Base-by-base conservation (phyloP, 2,113 vertebrate species). In the Tenrec ecaudatus region DNA sequence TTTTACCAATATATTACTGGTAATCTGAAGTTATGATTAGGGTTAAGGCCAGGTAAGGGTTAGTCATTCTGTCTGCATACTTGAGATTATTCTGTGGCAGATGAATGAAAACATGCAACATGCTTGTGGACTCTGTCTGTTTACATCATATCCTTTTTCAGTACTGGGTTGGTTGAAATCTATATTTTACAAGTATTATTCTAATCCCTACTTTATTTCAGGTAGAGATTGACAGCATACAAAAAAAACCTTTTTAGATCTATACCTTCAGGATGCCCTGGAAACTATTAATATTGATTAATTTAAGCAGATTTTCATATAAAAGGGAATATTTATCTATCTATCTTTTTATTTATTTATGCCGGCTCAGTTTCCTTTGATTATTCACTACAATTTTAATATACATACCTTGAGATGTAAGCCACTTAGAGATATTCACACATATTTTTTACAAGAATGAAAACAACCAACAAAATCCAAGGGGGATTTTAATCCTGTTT, bases 101-200 rank as follows among this genome's bases (percentile, higher is more conserved):
- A 3, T 77, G 38, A 87, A 36, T 60, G 53, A 83, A 89, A 84
- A 2, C 16, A 20, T 62, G 7, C 17, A 60, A 1, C 0, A 7
- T 86, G 3, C 20, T 60, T 60, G 58, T 60, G 69, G 58, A 95
- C 93, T 77, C 25, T 77, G 1, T 60, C 1, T 90, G 3, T 88
- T 93, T 84, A 58, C 29, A 82, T 0, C 36, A 11, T 69, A 62
- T 53, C 2, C 22, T 43, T 62, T 90, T 71, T 40, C 1, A 62
- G n/a, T 60, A 75, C 86, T 85, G 12, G 80, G 40, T 90, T 88
- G 25, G 83, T 89, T 89, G 82, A 71, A 91, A 83, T 71, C 10
- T 36, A 57, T 68, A 82, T 73, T 57, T 82, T 86, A 43, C 68
- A 83, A 53, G 89, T 91, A 73, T 31, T 84, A n/a, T 88, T 88